Evolutionary conservation across 2,888 invertebrate genomes (phyloP), one percentile per base, ranked within the genome.

Genomic region (Andricus quercusramuli): DNA sequence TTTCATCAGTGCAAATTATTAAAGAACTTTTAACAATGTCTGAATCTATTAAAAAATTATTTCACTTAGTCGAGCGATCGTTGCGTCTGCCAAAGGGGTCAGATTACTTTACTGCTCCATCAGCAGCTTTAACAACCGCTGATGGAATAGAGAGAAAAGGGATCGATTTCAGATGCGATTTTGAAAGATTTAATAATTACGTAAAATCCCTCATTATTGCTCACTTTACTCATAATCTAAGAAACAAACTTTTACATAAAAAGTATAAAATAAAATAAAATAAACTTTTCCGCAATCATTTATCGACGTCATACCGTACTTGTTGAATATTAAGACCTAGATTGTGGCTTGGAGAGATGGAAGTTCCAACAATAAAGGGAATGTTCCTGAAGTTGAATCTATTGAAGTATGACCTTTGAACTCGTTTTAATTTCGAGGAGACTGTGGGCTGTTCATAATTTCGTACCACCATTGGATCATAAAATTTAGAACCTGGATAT

Each of bases 341-440:
- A 86, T 95, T 95, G 88, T 95, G 94, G 85, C 95, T 95, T 1
- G 94, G 95, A 9, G 94, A 93, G 0, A 94, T 94, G 62, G 95
- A 95, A 86, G 94, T 95, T 83, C 94, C 94, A 68, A 94, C 94
- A 2, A 95, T 94, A 88, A 95, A 95, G 0, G 95, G 95, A 82
- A 96, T 95, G 83, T 94, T 94, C 32, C 93, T 91, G 79, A 93
- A 93, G 86, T 93, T 93, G 80, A 92, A 93, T 80, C 90, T 88
- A 82, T 93, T 93, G 86, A 94, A 94, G 87, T 94, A 94, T 15
- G 94, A 93, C 88, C 94, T 93, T 47, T 94, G 94, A 0, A 94
- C 94, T 88, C 94, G 94, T 89, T 95, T 96, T 94, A 95, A 93
- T 88, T 94, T 94, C 0, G 96, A 96, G 0, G 96, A 94, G n/a